Percentiles rank a stretch among this genome's conserved stretches.
Evolutionary conservation across 2,797 vertebrate genomes (phyloP).

Genomic region (Etheostoma perlongum): DNA sequence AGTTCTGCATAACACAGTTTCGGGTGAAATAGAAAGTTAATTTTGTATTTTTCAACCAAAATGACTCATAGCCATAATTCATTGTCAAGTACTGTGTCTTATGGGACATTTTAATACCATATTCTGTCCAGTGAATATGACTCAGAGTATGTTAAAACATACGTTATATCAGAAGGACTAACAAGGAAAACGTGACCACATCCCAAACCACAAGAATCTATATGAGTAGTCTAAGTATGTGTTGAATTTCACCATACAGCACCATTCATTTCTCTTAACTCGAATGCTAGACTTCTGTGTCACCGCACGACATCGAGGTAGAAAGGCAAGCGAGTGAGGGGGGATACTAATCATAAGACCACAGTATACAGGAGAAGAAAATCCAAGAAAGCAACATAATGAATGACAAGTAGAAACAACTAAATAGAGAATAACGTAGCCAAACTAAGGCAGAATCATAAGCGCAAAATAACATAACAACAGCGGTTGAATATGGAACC

Average conservation of each 20-base stretch:
- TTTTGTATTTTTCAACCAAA: conserved; percentile 26
- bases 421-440: conserved; percentile 49
- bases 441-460: conserved; percentile 44
- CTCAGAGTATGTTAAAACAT: conserved; percentile 32
- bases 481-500: conserved; percentile 78
- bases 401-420: conserved; percentile 22
- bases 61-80: conserved; percentile 48
- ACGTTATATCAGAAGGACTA: conserved; percentile 53
- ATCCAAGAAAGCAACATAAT: conserved; percentile 22
- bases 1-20: background rate
- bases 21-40: background rate
- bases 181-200: conserved; percentile 62
- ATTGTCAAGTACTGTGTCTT: conserved; percentile 31
- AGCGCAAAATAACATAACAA: conserved; percentile 40
- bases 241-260: conserved; percentile 61
- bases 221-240: conserved; percentile 60
- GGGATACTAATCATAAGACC: conserved; percentile 16
- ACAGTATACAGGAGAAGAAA: conserved; percentile 7
- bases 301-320: conserved; percentile 56
- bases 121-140: conserved; percentile 42
- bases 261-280: conserved; percentile 52
- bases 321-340: conserved; percentile 8
- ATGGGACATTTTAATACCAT: conserved; percentile 47
- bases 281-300: conserved; percentile 53
- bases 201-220: conserved; percentile 61